Conservation (phyloP, 2,113 vertebrate genomes). For the Calypte anna region DNA sequence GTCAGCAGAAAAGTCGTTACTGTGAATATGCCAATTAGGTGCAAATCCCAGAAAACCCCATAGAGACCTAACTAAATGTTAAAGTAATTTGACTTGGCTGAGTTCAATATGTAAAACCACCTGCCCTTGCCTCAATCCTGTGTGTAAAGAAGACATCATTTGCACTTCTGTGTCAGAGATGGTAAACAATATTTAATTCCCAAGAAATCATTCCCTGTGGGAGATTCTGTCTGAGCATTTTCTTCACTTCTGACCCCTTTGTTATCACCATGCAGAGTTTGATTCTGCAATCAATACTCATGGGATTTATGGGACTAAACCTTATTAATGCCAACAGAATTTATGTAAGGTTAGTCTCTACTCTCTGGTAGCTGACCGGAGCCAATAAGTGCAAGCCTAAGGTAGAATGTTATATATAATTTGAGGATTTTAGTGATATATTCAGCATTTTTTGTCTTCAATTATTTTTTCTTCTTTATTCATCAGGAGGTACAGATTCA, state of each 20-base stretch:
- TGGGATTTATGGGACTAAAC: background rate
- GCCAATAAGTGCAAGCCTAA: background rate
- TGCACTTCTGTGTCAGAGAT: background rate
- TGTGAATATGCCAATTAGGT: background rate
- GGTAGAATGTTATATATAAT: background rate
- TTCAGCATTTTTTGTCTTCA: background rate
- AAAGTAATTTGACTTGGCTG: background rate
- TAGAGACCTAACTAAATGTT: background rate
- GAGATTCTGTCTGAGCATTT: background rate
- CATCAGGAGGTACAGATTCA: background rate
- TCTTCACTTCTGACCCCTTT: constrained; percentile 13
- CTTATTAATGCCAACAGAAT: background rate
- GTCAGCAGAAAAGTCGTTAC: background rate
- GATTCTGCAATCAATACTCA: background rate
- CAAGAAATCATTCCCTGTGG: background rate
- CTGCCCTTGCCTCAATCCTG: background rate
- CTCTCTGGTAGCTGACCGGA: background rate
- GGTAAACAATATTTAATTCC: background rate
- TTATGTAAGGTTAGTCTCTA: background rate
- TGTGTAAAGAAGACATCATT: background rate
- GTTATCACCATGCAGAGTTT: background rate
- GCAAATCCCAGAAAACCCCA: background rate
- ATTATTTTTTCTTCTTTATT: background rate
- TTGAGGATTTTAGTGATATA: background rate
- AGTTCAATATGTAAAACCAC: background rate